Conservation (phyloP, 2,888 invertebrate species). For the Leucania comma region DNA sequence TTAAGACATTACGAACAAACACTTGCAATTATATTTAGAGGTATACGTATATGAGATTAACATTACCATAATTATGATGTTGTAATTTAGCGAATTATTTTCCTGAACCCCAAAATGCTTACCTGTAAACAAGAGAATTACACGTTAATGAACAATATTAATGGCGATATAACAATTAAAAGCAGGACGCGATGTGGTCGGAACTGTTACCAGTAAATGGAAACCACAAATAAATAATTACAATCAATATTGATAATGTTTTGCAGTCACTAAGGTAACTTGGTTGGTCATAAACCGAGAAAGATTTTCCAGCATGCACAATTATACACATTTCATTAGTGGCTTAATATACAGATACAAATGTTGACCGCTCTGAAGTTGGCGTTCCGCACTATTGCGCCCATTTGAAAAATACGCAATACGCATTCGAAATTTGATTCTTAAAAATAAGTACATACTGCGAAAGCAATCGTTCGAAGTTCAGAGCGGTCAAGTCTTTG, state of each 20-base stretch:
- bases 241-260: slow-evolving; percentile 32
- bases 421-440: too few relatives aligned
- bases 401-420: too few relatives aligned
- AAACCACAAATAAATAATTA: slow-evolving; percentile 49
- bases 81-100: background rate
- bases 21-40: too few relatives aligned
- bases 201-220: slow-evolving; percentile 37
- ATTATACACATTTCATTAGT: too few relatives aligned
- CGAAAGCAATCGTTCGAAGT: too few relatives aligned
- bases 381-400: too few relatives aligned
- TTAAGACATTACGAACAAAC: too few relatives aligned
- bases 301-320: background rate
- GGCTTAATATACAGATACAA: too few relatives aligned
- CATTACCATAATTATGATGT: slow-evolving; percentile 16
- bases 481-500: too few relatives aligned
- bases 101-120: slow-evolving; percentile 12
- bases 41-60: background rate
- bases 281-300: background rate
- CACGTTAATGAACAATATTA: slow-evolving; percentile 45
- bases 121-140: slow-evolving; percentile 58
- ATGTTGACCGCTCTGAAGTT: too few relatives aligned
- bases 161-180: slow-evolving; percentile 35
- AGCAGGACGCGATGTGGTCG: slow-evolving; percentile 32
- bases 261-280: background rate
- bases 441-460: too few relatives aligned